Conservation (phyloP, 2,113 vertebrate species). For the Oceanites oceanicus region DNA sequence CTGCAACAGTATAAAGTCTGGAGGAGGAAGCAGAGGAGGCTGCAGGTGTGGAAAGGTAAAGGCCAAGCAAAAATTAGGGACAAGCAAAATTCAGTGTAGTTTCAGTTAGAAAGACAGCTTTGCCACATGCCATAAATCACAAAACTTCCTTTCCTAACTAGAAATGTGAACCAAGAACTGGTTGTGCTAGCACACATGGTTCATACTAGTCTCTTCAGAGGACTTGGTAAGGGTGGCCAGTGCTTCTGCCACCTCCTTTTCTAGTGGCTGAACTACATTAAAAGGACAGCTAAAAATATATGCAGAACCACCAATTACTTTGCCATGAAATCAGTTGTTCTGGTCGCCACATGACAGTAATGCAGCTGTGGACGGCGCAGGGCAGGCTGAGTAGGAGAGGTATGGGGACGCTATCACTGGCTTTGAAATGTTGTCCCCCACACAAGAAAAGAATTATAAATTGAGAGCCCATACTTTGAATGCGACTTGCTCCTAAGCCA, state of each 20-base stretch:
- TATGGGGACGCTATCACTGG: neutral
- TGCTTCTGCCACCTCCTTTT: neutral
- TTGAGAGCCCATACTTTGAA: neutral
- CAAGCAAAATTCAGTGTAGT: neutral
- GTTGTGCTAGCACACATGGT: neutral
- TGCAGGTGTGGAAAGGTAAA: neutral
- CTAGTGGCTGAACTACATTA: neutral
- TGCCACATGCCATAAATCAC: neutral
- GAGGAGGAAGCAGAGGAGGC: neutral
- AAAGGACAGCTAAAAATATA: neutral
- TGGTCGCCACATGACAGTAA: neutral
- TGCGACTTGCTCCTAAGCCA: neutral
- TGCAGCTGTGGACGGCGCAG: neutral
- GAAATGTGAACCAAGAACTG: neutral
- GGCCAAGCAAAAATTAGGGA: neutral
- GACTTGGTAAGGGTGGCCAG: neutral
- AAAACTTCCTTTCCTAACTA: neutral
- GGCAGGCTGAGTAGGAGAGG: neutral
- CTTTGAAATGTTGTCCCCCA: neutral
- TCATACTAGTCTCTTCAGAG: neutral
- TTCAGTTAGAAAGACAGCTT: neutral
- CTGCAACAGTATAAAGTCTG: neutral
- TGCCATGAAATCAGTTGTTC: neutral
- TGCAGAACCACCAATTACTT: neutral
- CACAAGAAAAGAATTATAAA: neutral